Evolutionary conservation across 2,888 invertebrate species (phyloP), one percentile per base, ranked within the genome.

Genomic region (Mythimna pallens): DNA sequence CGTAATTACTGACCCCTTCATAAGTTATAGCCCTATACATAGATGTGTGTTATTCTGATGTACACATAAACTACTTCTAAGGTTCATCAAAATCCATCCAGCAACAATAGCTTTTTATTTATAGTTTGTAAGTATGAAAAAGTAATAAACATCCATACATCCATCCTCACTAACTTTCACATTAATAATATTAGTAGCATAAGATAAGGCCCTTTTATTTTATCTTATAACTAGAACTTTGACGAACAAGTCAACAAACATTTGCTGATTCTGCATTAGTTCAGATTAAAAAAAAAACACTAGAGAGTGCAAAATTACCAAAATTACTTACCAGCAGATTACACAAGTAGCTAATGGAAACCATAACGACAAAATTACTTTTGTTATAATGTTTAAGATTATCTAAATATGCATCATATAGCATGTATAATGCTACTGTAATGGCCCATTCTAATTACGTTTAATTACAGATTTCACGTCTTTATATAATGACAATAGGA

Each of bases 401-500:
- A 64, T 68, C 47, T 54, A 58, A 65, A 36, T 73, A 69, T 30
- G 59, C 70, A 58, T 71, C 78, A 72, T 73, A 71, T 74, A 84
- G 67, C 76, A 70, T 67, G 65, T 36, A 40, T 78, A 83, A 77
- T 81, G 76, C 25, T 73, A 40, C 64, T 55, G 25, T 76, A 83
- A 75, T 73, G 66, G 73, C 55, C 25, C 65, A 36, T 73, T 76
- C 63, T 76, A 72, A 79, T 67, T 74, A 74, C 67, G 55, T 78
- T 77, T 82, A 82, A 84, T 85, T 74, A 80, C 72, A 67, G 70
- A 77, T 77, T 85, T 79, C 84, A 79, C 76, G 55, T 71, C 36
- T 73, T 76, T 71, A 63, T 66, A 57, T 77, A 67, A 76, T 77
- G 73, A 80, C 62, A 76, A 64, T 40, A 71, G 77, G 80, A 82